Evolutionary conservation across 1,140 invertebrate species (phyloP).

Genomic region (Drosophila kanapiae): DNA sequence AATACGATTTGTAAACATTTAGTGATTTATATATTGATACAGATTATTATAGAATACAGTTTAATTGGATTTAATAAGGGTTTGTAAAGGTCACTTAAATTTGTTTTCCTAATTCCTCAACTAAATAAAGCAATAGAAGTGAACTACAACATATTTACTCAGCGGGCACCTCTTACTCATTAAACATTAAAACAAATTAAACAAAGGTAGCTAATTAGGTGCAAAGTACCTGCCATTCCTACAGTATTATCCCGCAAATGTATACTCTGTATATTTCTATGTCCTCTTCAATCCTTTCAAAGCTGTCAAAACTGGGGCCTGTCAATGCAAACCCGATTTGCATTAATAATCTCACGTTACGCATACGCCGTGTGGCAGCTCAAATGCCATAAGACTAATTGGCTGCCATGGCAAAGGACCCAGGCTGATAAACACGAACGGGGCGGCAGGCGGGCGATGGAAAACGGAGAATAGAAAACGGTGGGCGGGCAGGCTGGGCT

Average conservation of each 20-base stretch:
- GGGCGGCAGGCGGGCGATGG: background rate
- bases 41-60: too few species aligned
- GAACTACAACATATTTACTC: background rate
- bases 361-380: constrained; percentile 59
- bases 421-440: constrained; percentile 15
- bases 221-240: background rate
- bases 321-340: constrained; percentile 65
- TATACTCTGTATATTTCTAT: background rate
- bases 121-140: background rate
- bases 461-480: background rate
- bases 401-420: constrained; percentile 45
- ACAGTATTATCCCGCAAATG: background rate
- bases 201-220: constrained; percentile 1
- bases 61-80: background rate
- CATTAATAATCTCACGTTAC: constrained; percentile 67
- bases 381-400: constrained; percentile 71
- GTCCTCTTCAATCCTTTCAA: constrained; percentile 24
- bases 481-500: background rate
- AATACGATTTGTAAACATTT: background rate
- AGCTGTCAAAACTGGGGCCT: constrained; percentile 39
- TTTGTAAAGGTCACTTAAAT: background rate
- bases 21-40: background rate
- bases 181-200: background rate
- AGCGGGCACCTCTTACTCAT: background rate
- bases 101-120: background rate